Evolutionary conservation across 2,888 invertebrate genomes (phyloP), one percentile per base, ranked within the genome.

Genomic region (Campoletis raptor): DNA sequence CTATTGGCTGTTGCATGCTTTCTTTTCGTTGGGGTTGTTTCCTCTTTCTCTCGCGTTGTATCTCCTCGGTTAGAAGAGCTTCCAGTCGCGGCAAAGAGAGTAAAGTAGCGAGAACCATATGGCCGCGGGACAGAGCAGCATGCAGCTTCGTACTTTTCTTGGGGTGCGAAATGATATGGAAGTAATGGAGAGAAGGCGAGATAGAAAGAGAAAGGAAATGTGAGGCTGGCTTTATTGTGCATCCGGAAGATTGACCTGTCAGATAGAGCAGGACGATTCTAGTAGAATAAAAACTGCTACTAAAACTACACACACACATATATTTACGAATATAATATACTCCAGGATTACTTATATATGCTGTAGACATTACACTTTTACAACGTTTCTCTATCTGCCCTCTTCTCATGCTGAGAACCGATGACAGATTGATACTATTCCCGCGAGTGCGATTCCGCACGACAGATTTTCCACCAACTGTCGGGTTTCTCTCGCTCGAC

Each of bases 151-250:
- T 74, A 80, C 82, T 72, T 70, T 73, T 76, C 89, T 92, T 92
- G 91, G 94, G 94, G 94, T 94, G 94, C 90, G 93, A 94, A 94
- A 94, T 94, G 94, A 94, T 94, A 94, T 93, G 94, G 94, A 94
- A 94, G 94, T 94, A 94, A 94, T 94, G 91, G 91, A 92, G 91
- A 92, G 92, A 82, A 57, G 70, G 84, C 76, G 69, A 74, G 61
- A 66, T 45, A 74, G 54, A 70, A 54, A 81, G 69, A 70, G 67
- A 64, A 40, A 24, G 54, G 57, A 24, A 73, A 45, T 72, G 40
- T 21, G 76, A 48, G 40, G 52, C 45, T 79, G 84, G 85, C 83
- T 89, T 89, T 89, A 91, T 92, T 92, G 92, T 92, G 92, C 92
- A 92, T 92, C 90, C 91, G 91, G 90, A 89, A 94, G 94, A 94